These are phyloP conservation scores for Tenthredo scrophulariae DNA, from an alignment of 2,888 invertebrate genomes.

Conservation along the genomic window DNA sequence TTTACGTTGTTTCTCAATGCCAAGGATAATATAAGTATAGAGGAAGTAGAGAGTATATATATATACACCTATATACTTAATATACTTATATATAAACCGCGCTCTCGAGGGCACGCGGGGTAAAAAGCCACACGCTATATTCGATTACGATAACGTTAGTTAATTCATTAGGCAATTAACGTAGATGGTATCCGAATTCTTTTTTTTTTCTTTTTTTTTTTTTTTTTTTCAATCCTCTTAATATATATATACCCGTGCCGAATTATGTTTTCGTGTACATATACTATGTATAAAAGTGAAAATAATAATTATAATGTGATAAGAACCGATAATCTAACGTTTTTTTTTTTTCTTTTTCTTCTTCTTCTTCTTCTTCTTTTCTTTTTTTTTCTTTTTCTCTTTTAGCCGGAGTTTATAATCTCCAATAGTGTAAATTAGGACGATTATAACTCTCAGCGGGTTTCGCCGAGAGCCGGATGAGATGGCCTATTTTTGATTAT, in stretches of 20 bases:
- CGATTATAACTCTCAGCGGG: not conserved
- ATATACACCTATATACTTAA: too few relatives aligned
- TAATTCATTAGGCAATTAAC: not conserved
- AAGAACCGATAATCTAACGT: not conserved
- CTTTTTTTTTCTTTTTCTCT: not conserved
- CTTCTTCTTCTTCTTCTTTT: too few relatives aligned
- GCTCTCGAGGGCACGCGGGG: not conserved
- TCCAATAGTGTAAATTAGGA: not conserved
- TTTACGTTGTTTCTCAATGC: constrained; percentile 5
- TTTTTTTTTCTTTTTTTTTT: not conserved
- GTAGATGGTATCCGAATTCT: not conserved
- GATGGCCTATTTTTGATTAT: constrained; percentile 36
- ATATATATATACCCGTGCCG: not conserved
- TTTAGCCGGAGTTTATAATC: not conserved
- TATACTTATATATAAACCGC: not conserved
- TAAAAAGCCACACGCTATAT: not conserved
- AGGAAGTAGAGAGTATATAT: constrained; percentile 25
- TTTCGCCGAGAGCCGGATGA: constrained; percentile 13
- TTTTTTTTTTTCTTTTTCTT: not conserved
- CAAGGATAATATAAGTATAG: not conserved
- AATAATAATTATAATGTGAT: too few relatives aligned
- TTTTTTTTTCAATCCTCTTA: too few relatives aligned
- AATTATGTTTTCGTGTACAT: too few relatives aligned
- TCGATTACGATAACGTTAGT: not conserved
- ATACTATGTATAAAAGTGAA: too few relatives aligned